Base-by-base conservation (phyloP, 2,113 vertebrate genomes). In the Semnornis frantzii region DNA sequence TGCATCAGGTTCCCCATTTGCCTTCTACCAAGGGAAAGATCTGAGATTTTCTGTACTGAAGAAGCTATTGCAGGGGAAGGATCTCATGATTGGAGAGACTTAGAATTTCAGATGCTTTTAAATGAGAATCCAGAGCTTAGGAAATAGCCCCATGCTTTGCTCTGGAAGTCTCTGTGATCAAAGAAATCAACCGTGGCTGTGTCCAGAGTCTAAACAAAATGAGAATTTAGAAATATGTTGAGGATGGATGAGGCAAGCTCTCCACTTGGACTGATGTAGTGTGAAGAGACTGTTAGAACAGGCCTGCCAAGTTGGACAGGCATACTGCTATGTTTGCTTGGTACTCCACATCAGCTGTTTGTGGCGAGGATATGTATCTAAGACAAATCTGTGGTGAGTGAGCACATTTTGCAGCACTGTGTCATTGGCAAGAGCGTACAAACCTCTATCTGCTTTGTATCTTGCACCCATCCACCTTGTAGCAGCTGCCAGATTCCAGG, bases 401-500 rank as follows among this genome's bases (percentile, higher is more conserved):
- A 71, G 55, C 52, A 11, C 9, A 5, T 93, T 95, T 87, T 76
- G 27, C 82, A 77, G 55, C 15, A 13, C 46, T 78, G 37, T 48
- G 57, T 82, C 87, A 55, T 59, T 86, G 79, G 70, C 88, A 90
- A 69, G 68, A 83, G 30, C 4, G 1, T 27, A 21, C 62, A 73
- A 30, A 37, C 39, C 5, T 1, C 93, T 75, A 89, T 93, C 93
- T 94, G 92, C 78, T 1, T 0, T 17, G 50, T n/a, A 50, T 55
- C 33, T 80, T 7, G 5, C 84, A 75, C 71, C 70, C 28, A 2
- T 93, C 63, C 85, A 83, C 58, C 74, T 87, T 17, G 4, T 20
- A n/a, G 83, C 89, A 93, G 92, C 95, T 95, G 93, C 76, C 5
- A 12, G 66, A 62, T 94, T 91, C 39, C 48, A 82, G 57, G 28